Base-by-base conservation (phyloP, 2,113 vertebrate species). In the Xiphophorus couchianus region DNA sequence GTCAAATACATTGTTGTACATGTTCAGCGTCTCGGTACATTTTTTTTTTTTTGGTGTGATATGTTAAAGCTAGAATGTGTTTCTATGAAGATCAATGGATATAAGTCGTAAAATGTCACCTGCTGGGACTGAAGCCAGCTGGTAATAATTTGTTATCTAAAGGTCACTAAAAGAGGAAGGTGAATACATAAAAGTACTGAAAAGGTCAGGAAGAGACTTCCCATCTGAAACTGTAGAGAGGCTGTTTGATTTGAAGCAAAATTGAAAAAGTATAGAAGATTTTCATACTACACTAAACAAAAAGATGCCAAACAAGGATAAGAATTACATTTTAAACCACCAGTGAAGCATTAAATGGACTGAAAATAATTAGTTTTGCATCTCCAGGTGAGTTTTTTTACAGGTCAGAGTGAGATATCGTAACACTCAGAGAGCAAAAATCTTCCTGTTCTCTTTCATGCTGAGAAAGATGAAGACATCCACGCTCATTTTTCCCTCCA, bases 201-300 rank as follows among this genome's bases (percentile, higher is more conserved):
- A 90, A 89, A 90, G 89, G 82, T 89, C 86, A 85, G 69, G 77
- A 71, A 81, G 78, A 11, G 10, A 37, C 79, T 74, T 84, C 33
- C 63, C n/a, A 60, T 80, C n/a, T 37, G 29, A 77, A 64, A 76
- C 19, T 68, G 25, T 14, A 2, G 33, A 35, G 19, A 15, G 2
- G 25, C 25, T 58, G 17, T 80, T 85, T 78, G 12, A 69, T 73
- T 75, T 63, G 63, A 69, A 77, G 14, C 6, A 58, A 77, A 69
- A 51, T 25, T 5, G 60, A 37, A 69, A 64, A 64, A 19, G 48
- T 19, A 54, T 58, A 9, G 19, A 51, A 51, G 25, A n/a, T n/a
- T 25, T 58, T 58, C 25, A n/a, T 10, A n/a, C 2, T 58, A n/a
- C 25, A 3, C 5, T 48, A 48, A 48, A 48, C 4, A 48, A 48